Conservation (phyloP, 2,797 vertebrate species). For the Sebastes glaucus region DNA sequence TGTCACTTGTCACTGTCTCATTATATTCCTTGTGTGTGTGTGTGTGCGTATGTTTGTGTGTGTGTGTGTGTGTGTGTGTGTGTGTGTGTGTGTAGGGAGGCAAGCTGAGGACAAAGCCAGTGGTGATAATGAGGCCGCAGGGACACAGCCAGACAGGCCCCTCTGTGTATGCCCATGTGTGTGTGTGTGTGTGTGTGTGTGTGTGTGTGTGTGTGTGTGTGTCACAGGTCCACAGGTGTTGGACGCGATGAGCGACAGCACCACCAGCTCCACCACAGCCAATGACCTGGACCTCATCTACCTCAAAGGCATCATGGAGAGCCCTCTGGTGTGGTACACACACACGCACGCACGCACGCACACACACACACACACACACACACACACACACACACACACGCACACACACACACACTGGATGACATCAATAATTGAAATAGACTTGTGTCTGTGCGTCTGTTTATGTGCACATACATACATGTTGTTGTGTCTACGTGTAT, state of each 20-base stretch:
- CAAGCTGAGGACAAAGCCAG: too few species aligned
- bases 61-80: constrained; percentile 9
- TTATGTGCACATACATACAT: background rate
- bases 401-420: background rate
- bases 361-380: background rate
- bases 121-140: too few species aligned
- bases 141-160: too few species aligned
- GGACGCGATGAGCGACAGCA: constrained; percentile 93
- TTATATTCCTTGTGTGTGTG: background rate
- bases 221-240: constrained; percentile 88
- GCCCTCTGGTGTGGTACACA: constrained; percentile 88
- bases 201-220: constrained; percentile 21
- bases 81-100: constrained; percentile 18
- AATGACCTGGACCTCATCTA: constrained; percentile 98
- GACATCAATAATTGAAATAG: background rate
- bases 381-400: background rate
- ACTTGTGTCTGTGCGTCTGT: background rate
- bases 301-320: constrained; percentile 98
- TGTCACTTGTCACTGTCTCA: background rate
- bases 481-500: background rate
- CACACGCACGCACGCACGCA: background rate
- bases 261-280: constrained; percentile 89
- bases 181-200: constrained; percentile 10
- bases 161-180: too few species aligned
- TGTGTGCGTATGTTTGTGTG: constrained; percentile 6